Percentiles rank a stretch among this genome's conserved stretches.
Conservation (phyloP, 2,797 vertebrate species). For the Delichon dasypus region DNA sequence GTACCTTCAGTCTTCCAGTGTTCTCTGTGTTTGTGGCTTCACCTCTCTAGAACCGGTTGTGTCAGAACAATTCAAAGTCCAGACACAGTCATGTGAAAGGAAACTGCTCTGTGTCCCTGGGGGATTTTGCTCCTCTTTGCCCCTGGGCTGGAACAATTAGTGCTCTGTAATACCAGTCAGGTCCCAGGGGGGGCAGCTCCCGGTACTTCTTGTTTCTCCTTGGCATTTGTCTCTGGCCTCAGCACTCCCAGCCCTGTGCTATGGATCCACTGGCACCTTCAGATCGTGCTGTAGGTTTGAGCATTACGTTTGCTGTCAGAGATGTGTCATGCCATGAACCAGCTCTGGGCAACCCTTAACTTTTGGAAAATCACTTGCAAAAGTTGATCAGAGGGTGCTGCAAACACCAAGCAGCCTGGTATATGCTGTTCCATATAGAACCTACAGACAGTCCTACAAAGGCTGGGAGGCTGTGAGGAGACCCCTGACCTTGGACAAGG, state of each 20-base stretch:
- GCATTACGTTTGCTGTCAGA: background rate
- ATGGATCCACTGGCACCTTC: background rate
- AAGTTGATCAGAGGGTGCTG: background rate
- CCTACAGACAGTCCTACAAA: background rate
- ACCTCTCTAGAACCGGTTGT: background rate
- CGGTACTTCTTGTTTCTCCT: background rate
- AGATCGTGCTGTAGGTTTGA: background rate
- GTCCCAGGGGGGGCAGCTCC: background rate
- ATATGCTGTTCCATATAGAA: background rate
- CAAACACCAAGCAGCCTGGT: background rate
- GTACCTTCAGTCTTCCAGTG: background rate
- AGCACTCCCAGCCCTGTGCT: background rate
- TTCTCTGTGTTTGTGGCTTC: background rate
- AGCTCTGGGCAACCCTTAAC: background rate
- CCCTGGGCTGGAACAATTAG: background rate
- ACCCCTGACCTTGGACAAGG: background rate
- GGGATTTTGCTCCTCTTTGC: background rate
- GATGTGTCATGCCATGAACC: background rate
- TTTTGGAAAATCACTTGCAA: background rate
- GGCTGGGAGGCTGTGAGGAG: background rate
- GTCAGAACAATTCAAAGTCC: background rate
- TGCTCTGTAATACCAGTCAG: background rate
- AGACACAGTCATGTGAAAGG: background rate
- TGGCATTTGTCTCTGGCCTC: background rate
- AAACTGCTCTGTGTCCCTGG: background rate